Evolutionary conservation across 2,113 vertebrate species (phyloP), one percentile per base, ranked within the genome.

Genomic region (Prolemur simus): DNA sequence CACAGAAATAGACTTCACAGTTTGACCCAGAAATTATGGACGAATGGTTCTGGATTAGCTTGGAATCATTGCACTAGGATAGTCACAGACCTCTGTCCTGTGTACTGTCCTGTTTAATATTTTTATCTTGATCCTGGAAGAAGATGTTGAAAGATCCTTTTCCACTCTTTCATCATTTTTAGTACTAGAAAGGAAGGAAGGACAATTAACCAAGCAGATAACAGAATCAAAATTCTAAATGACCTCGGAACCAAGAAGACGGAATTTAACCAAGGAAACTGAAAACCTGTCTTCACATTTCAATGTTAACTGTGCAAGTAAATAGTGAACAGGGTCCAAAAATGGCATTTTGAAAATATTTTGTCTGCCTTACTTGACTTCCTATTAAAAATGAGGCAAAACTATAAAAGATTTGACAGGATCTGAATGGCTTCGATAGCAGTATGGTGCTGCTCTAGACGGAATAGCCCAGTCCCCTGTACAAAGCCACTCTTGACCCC

Each of bases 61-160:
- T 52, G 13, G 47, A 92, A 54, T 88, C 76, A n/a, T 3, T 8
- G 1, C 8, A 49, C 32, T 60, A 1, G 58, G 47, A 87, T 8
- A 73, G 47, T 60, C 85, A 81, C 47, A 52, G 47, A 88, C 42
- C 13, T 82, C 49, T 66, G 20, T n/a, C 37, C 42, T 23, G 85
- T 32, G 29, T 49, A 23, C 47, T 74, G 1, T 54, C 25, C 68
- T 37, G 2, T 34, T 88, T 6, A 25, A 68, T 69, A 80, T 87
- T 87, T 94, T 90, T 47, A 54, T 49, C 32, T 93, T 84, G 11
- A 27, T 74, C 78, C 63, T 77, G 32, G 71, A 63, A 92, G 32
- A 69, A 81, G 49, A 63, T 54, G 47, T 82, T 83, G 68, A 94
- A 94, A 94, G 34, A 68, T 63, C 54, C 17, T 66, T 96, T 87